Evolutionary conservation across 2,113 vertebrate genomes (phyloP).

Genomic region (Rutilus rutilus): DNA sequence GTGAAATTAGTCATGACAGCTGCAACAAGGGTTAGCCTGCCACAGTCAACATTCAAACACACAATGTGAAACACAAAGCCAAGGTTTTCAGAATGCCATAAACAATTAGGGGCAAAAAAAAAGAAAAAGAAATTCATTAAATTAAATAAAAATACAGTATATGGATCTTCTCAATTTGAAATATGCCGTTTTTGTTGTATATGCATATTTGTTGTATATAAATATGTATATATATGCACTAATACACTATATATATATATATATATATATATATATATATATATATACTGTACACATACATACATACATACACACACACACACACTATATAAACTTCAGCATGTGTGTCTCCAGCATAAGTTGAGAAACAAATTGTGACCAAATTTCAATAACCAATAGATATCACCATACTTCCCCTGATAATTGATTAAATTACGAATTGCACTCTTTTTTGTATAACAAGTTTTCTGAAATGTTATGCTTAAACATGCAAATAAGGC

Average conservation of each 20-base stretch:
- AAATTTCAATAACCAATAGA: background rate
- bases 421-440: too few species aligned
- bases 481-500: too few species aligned
- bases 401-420: too few species aligned
- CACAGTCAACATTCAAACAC: conserved; percentile 32
- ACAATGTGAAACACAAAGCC: conserved; percentile 13
- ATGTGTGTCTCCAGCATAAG: background rate
- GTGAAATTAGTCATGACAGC: conserved; percentile 53
- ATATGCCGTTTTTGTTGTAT: background rate
- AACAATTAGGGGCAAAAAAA: conserved; percentile 30
- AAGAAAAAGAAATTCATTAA: conserved; percentile 26
- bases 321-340: too few species aligned
- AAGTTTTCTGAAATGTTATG: too few species aligned
- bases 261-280: too few species aligned
- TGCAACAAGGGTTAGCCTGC: conserved; percentile 24
- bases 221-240: too few species aligned
- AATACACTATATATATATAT: too few species aligned
- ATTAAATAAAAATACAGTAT: conserved; percentile 10
- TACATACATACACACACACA: too few species aligned
- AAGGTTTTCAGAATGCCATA: conserved; percentile 4
- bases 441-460: too few species aligned
- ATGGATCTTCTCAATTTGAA: background rate
- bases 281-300: too few species aligned
- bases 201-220: too few species aligned
- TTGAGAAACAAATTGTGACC: background rate